Conservation (phyloP, 2,113 vertebrate genomes). For the Nerophis lumbriciformis region DNA sequence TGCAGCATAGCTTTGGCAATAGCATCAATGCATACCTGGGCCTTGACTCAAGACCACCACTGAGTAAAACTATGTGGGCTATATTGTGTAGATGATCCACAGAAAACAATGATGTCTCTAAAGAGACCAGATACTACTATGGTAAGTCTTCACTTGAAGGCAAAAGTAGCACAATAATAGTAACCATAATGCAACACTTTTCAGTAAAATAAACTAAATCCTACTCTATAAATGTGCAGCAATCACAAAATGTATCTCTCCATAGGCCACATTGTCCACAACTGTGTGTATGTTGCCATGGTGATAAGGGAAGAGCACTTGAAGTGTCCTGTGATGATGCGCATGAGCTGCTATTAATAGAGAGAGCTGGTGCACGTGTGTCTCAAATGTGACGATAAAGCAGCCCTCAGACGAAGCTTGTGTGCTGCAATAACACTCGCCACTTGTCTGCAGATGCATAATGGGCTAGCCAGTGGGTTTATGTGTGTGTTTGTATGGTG, state of each 20-base stretch:
- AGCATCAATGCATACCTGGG: slow-evolving; percentile 4
- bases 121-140: slow-evolving; percentile 35
- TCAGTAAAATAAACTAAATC: not conserved
- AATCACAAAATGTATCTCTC: not conserved
- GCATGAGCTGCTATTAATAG: slow-evolving; percentile 40
- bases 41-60: not conserved
- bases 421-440: slow-evolving; percentile 1
- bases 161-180: slow-evolving; percentile 4
- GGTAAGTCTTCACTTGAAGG: slow-evolving; percentile 19
- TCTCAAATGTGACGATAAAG: slow-evolving; percentile 34
- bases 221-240: not conserved
- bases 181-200: not conserved
- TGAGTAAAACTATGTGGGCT: not conserved
- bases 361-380: slow-evolving; percentile 24
- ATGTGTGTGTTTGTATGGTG: not conserved
- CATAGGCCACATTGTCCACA: not conserved
- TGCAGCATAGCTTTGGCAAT: not conserved
- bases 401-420: not conserved
- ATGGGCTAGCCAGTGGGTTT: not conserved
- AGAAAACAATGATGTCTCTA: slow-evolving; percentile 27
- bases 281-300: slow-evolving; percentile 38
- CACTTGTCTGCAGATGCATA: not conserved
- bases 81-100: too few relatives aligned
- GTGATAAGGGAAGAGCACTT: slow-evolving; percentile 33
- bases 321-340: slow-evolving; percentile 39